Base-by-base conservation (phyloP, 2,888 invertebrate species). In the Ecdyonurus torrentis region DNA sequence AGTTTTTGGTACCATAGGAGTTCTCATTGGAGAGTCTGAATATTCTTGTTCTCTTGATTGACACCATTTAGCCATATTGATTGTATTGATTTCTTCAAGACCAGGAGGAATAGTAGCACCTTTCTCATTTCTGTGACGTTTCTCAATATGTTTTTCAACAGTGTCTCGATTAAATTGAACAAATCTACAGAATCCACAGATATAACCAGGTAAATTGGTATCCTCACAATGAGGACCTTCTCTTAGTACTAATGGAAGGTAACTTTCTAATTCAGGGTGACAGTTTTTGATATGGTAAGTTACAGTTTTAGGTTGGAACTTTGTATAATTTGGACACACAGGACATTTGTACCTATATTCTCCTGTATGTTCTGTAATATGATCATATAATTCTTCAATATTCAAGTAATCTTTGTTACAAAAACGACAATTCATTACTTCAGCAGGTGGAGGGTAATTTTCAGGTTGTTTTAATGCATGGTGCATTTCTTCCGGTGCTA, bases 361-460 rank as follows among this genome's bases (percentile, higher is more conserved):
- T 0, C 91, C 91, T 0, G 90, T 91, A 65, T 91, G 91, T 59
- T 75, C 79, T 23, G 83, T 81, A 53, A 88, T 77, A 70, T 91
- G 91, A 71, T 88, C 86, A 69, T 84, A 85, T 70, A 87, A 86
- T 2, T 67, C 67, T 7, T 60, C 18, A 20, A 64, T 53, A 25
- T 64, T 63, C 52, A 37, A 22, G 15, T 23, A 64, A 59, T 55
- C 68, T 15, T 66, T 52, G 2, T 70, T 67, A 66, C 78, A 78
- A 64, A 77, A 73, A 1, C 73, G 66, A 66, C 77, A 77, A 10
- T n/a, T 59, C 18, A 63, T 2, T 1, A 52, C 59, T n/a, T 59
- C 2, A 1, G 25, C 37, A 10, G 10, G 55, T 18, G 55, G 22
- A n/a, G n/a, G n/a, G 10, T 7, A 7, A 55, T 55, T 7, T 10